These are phyloP conservation scores for Mixornis gularis DNA, from an alignment of 2,113 vertebrate species.

Conservation along the genomic window DNA sequence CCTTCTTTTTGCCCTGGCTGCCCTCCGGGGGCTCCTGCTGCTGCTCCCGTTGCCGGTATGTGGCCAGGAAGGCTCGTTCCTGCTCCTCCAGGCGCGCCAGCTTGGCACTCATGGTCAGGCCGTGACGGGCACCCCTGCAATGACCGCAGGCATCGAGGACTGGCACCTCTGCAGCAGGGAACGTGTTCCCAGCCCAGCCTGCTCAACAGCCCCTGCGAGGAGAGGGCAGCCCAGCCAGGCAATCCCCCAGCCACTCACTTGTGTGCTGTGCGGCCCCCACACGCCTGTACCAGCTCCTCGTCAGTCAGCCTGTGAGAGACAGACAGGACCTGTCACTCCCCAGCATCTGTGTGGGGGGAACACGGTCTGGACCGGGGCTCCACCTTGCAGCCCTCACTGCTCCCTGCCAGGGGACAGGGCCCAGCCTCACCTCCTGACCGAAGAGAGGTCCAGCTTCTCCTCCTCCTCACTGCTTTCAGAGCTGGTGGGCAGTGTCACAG, in stretches of 20 bases:
- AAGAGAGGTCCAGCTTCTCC: slow-evolving; percentile 78
- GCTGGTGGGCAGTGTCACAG: not conserved
- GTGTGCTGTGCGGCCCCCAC: slow-evolving; percentile 90
- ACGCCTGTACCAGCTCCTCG: slow-evolving; percentile 79
- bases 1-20: not conserved
- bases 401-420: fast-evolving
- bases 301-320: slow-evolving; percentile 77
- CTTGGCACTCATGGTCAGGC: slow-evolving; percentile 91
- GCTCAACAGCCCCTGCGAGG: not conserved
- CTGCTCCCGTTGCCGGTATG: not conserved
- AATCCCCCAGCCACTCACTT: slow-evolving; percentile 75
- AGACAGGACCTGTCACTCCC: not conserved
- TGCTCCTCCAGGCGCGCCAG: slow-evolving; percentile 89
- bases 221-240: fast-evolving
- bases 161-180: not conserved
- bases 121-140: slow-evolving; percentile 84
- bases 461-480: slow-evolving; percentile 72
- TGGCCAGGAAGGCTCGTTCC: slow-evolving; percentile 86
- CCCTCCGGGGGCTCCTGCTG: not conserved
- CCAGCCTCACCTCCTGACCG: slow-evolving; percentile 66
- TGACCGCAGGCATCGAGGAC: fast-evolving
- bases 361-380: fast-evolving
- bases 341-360: fast-evolving
- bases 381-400: fast-evolving
- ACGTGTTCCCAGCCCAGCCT: fast-evolving